Percentiles rank a stretch among this genome's conserved stretches.
These are phyloP conservation scores for Pelodytes ibericus DNA, from an alignment of 2,797 vertebrate genomes.

Conservation along the genomic window DNA sequence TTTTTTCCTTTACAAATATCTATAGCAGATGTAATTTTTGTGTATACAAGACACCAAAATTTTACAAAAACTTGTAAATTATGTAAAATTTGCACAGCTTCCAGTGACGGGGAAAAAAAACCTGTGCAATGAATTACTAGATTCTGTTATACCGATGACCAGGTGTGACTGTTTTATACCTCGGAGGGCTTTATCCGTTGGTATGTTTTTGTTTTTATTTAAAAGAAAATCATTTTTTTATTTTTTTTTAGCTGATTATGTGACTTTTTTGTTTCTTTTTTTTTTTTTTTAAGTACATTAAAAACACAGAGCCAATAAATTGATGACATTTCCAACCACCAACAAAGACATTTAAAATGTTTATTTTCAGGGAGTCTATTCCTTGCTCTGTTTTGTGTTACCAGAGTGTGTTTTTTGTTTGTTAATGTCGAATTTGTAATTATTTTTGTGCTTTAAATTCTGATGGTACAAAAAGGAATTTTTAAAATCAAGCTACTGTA, in stretches of 20 bases:
- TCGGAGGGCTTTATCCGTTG: conserved; percentile 69
- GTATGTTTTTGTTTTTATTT: not conserved
- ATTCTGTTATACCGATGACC: conserved; percentile 74
- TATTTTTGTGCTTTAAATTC: conserved; percentile 91
- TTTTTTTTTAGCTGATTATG: too few species aligned
- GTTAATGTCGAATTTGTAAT: conserved; percentile 87
- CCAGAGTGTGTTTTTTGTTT: conserved; percentile 89
- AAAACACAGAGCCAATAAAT: conserved; percentile 72
- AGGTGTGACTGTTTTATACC: conserved; percentile 79
- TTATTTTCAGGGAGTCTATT: conserved; percentile 78
- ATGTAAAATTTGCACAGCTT: conserved; percentile 77
- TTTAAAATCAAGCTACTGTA: conserved; percentile 82
- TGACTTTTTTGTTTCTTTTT: not conserved
- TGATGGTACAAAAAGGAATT: conserved; percentile 80
- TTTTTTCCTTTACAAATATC: conserved; percentile 76
- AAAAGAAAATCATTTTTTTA: too few species aligned
- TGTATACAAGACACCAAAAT: conserved; percentile 80
- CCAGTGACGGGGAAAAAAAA: conserved; percentile 58
- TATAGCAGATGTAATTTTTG: conserved; percentile 81
- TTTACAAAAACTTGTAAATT: conserved; percentile 78
- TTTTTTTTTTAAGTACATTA: conserved; percentile 58
- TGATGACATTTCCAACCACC: conserved; percentile 64
- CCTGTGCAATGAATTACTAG: conserved; percentile 69
- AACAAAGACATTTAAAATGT: conserved; percentile 65
- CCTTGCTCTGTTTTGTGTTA: conserved; percentile 84